Percentiles rank a stretch among this genome's conserved stretches.
Conservation (phyloP, 1,140 invertebrate species). For the Drosophila tsacasi region DNA sequence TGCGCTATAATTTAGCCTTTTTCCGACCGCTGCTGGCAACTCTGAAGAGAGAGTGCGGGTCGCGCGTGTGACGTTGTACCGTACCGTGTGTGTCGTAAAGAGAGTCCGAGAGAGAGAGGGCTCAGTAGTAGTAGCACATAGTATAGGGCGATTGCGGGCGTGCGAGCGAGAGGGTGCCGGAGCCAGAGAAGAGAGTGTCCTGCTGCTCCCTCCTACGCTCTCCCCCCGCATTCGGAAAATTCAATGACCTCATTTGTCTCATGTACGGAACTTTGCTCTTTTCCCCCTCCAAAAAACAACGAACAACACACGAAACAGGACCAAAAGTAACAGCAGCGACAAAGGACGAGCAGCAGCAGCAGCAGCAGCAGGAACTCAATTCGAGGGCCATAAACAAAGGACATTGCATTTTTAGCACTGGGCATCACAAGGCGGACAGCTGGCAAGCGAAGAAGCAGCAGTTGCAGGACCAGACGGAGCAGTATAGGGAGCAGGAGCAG, state of each 20-base stretch:
- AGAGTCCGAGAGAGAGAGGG: constrained; percentile 18
- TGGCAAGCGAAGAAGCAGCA: constrained; percentile 44
- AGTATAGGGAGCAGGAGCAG: constrained; percentile 36
- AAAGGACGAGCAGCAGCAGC: constrained; percentile 37
- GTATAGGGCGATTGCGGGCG: constrained; percentile 35
- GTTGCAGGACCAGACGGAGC: constrained; percentile 27
- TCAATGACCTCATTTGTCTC: constrained; percentile 83
- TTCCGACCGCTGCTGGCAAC: constrained; percentile 20
- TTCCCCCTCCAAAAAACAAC: constrained; percentile 19
- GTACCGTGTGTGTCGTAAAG: neutral
- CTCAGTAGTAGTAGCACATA: constrained; percentile 46
- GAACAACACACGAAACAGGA: constrained; percentile 52
- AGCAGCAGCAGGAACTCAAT: constrained; percentile 22
- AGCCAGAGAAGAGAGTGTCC: constrained; percentile 55
- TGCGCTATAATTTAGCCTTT: constrained; percentile 36
- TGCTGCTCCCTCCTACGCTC: constrained; percentile 19
- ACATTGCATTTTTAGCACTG: constrained; percentile 27
- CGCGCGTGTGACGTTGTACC: constrained; percentile 37
- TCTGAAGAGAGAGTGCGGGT: constrained; percentile 38
- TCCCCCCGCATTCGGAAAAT: constrained; percentile 58
- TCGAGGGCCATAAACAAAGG: constrained; percentile 32
- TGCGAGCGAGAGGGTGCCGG: constrained; percentile 18
- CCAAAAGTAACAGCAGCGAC: constrained; percentile 49
- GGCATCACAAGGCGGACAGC: constrained; percentile 34
- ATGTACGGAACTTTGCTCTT: constrained; percentile 67